Percentiles rank a stretch among this genome's conserved stretches.
phyloP scores from a whole-genome alignment of 2,113 vertebrate species.

The Trogon melanurus region DNA sequence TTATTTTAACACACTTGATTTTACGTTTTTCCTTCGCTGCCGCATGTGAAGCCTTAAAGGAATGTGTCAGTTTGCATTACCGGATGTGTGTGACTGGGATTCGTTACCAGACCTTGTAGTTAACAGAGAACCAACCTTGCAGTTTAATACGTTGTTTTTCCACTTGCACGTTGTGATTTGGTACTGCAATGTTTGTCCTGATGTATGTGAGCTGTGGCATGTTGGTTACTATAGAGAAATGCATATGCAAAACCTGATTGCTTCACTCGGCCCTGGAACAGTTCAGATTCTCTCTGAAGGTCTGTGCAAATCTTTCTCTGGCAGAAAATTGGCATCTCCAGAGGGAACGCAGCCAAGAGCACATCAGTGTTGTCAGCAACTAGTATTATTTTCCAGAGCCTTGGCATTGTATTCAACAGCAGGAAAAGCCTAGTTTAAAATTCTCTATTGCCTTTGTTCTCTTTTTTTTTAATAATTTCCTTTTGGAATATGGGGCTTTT shows the following conservation, averaged over 20 bases:
- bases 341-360: not conserved
- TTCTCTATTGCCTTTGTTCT: not conserved
- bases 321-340: conserved; percentile 1
- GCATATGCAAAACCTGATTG: not conserved
- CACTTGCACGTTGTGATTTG: not conserved
- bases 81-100: not conserved
- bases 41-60: not conserved
- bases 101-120: not conserved
- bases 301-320: not conserved
- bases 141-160: not conserved
- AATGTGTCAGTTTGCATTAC: not conserved
- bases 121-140: not conserved
- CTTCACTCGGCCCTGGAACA: not conserved
- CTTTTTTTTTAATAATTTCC: not conserved
- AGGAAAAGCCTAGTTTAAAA: not conserved
- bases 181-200: not conserved
- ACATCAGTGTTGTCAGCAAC: not conserved
- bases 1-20: not conserved
- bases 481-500: not conserved
- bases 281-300: not conserved
- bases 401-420: not conserved
- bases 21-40: not conserved
- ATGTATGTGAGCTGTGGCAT: not conserved
- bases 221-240: not conserved
- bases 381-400: not conserved